Evolutionary conservation across 1,140 invertebrate species (phyloP).

Genomic region (Microplitis mediator): DNA sequence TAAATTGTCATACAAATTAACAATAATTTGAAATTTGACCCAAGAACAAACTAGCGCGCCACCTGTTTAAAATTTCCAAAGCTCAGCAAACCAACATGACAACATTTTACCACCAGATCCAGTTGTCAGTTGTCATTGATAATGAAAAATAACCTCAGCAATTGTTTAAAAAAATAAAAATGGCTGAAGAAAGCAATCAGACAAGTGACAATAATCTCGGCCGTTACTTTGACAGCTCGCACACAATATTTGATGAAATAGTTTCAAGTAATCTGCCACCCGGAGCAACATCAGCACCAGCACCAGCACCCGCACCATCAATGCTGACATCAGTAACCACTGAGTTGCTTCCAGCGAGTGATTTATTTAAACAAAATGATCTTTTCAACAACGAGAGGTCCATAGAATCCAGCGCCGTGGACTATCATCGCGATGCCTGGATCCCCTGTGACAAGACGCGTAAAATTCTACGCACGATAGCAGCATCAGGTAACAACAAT

Average conservation of each 20-base stretch:
- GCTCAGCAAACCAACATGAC: too few species aligned
- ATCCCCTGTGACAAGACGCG: slow-evolving; percentile 57
- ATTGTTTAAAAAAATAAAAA: too few species aligned
- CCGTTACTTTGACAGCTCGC: slow-evolving; percentile 54
- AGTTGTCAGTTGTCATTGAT: too few species aligned
- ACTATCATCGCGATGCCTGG: slow-evolving; percentile 54
- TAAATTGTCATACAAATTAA: too few species aligned
- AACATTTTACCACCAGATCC: too few species aligned
- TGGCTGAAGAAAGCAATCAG: background rate
- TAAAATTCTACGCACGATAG: slow-evolving; percentile 48
- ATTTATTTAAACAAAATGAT: slow-evolving; percentile 31
- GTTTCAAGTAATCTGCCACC: slow-evolving; percentile 33
- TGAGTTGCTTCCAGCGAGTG: background rate
- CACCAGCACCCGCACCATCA: background rate
- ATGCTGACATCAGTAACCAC: background rate
- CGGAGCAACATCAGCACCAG: slow-evolving; percentile 21
- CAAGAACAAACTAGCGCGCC: too few species aligned
- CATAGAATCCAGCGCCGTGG: slow-evolving; percentile 33
- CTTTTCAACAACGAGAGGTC: slow-evolving; percentile 21
- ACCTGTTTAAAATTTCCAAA: too few species aligned
- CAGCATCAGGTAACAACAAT: slow-evolving; percentile 42
- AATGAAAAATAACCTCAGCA: too few species aligned
- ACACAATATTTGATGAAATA: slow-evolving; percentile 58
- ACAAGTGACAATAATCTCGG: slow-evolving; percentile 37
- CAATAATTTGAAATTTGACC: too few species aligned